phyloP scores from a whole-genome alignment of 2,888 invertebrate species.

The Pimpla rufipes region DNA sequence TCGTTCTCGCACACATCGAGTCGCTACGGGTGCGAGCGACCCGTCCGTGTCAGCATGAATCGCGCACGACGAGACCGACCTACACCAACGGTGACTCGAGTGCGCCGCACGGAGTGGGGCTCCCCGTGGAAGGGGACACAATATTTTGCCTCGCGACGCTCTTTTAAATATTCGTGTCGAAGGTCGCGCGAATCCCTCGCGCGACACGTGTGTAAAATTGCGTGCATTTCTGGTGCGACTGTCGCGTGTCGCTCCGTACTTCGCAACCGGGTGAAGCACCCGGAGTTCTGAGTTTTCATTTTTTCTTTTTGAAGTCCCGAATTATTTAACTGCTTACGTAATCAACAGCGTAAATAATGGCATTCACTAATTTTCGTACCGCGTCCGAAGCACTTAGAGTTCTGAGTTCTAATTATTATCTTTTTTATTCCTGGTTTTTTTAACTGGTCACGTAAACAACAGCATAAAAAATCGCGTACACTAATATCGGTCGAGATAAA shows the following conservation, averaged over 20 bases:
- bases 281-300: no score
- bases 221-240: neutral
- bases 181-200: conserved; percentile 12
- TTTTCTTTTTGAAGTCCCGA: no score
- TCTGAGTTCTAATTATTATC: no score
- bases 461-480: no score
- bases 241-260: neutral
- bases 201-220: neutral
- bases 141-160: conserved; percentile 14
- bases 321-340: no score
- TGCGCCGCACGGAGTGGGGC: conserved; percentile 54
- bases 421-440: no score
- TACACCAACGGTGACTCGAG: conserved; percentile 74
- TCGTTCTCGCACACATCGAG: neutral
- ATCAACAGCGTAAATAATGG: no score
- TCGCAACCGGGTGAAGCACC: no score
- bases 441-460: no score
- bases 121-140: neutral
- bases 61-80: conserved; percentile 68
- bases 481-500: no score
- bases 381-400: no score
- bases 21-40: neutral
- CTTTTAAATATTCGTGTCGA: conserved; percentile 26
- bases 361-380: no score
- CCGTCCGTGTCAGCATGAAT: conserved; percentile 32